Conservation (phyloP, 1,140 invertebrate genomes). For the Pachyrhynchus sulphureomaculatus region DNA sequence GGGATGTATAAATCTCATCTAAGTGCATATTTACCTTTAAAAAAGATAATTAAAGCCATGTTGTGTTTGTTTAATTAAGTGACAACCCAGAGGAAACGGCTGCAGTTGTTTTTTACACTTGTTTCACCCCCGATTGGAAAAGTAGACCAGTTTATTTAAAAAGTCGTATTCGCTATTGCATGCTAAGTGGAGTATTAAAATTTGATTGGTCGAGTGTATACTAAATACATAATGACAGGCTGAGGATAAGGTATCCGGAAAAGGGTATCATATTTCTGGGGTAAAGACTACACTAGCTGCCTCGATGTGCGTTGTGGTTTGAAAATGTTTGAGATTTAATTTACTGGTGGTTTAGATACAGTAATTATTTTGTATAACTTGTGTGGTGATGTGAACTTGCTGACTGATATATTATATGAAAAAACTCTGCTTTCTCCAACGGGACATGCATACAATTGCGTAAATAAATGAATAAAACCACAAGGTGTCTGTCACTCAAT, state of each 20-base stretch:
- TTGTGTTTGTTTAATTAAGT: constrained; percentile 39
- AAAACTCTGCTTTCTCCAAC: too few relatives aligned
- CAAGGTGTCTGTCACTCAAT: too few relatives aligned
- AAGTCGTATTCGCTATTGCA: background rate
- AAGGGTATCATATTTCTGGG: constrained; percentile 37
- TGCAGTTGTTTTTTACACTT: constrained; percentile 43
- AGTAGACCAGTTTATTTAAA: constrained; percentile 11
- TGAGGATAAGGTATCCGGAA: constrained; percentile 40
- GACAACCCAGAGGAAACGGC: constrained; percentile 38
- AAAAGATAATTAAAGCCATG: constrained; percentile 29
- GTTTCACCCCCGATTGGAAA: constrained; percentile 23
- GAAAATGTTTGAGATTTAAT: constrained; percentile 1
- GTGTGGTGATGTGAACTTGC: too few relatives aligned
- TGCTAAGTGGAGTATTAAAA: constrained; percentile 21
- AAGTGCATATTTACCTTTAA: constrained; percentile 15
- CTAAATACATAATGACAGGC: constrained; percentile 44
- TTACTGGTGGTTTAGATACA: background rate
- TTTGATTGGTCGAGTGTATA: constrained; percentile 31
- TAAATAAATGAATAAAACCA: too few relatives aligned
- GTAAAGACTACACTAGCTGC: constrained; percentile 17
- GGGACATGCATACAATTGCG: too few relatives aligned
- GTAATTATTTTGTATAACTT: too few relatives aligned
- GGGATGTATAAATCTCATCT: constrained; percentile 28
- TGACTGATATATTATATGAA: too few relatives aligned
- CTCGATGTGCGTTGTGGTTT: constrained; percentile 15